A percentile compares a stretch with the other conserved stretches of the same genome.
Conservation (phyloP, 2,888 invertebrate species). For the Zygogramma bicolorata region DNA sequence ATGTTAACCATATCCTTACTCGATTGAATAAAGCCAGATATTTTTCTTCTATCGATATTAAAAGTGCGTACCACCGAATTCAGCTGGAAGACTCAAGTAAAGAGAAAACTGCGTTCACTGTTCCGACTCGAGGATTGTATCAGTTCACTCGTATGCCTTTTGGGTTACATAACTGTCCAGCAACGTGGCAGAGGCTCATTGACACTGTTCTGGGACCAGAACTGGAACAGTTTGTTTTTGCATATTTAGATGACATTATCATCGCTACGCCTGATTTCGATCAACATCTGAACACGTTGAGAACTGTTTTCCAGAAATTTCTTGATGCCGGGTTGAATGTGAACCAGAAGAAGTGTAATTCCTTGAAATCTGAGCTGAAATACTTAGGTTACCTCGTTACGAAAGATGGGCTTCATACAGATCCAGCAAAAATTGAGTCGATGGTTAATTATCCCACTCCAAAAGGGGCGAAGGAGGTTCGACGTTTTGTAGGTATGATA, state of each 20-base stretch:
- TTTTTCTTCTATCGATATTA: too few relatives aligned
- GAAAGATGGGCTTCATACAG: conserved; percentile 25
- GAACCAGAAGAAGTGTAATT: conserved; percentile 38
- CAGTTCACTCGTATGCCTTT: too few relatives aligned
- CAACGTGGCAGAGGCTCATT: too few relatives aligned
- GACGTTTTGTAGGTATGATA: neutral
- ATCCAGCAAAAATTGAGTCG: conserved; percentile 35
- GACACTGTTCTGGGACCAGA: neutral
- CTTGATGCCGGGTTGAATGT: conserved; percentile 41
- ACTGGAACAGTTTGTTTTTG: neutral
- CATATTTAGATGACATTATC: conserved; percentile 46
- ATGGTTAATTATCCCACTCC: conserved; percentile 13
- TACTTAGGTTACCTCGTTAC: conserved; percentile 37
- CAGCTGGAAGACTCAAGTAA: too few relatives aligned
- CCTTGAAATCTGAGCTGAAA: conserved; percentile 31
- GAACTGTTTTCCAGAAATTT: conserved; percentile 33
- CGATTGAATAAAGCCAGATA: too few relatives aligned
- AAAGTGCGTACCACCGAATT: too few relatives aligned
- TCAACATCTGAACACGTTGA: conserved; percentile 33
- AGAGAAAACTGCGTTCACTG: too few relatives aligned
- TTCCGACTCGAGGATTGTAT: too few relatives aligned
- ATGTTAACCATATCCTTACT: too few relatives aligned
- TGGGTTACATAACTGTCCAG: too few relatives aligned
- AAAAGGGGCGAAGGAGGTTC: neutral
- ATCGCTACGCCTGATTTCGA: conserved; percentile 41